Conservation (phyloP, 2,888 invertebrate species). For the Gnatocerus cornutus region DNA sequence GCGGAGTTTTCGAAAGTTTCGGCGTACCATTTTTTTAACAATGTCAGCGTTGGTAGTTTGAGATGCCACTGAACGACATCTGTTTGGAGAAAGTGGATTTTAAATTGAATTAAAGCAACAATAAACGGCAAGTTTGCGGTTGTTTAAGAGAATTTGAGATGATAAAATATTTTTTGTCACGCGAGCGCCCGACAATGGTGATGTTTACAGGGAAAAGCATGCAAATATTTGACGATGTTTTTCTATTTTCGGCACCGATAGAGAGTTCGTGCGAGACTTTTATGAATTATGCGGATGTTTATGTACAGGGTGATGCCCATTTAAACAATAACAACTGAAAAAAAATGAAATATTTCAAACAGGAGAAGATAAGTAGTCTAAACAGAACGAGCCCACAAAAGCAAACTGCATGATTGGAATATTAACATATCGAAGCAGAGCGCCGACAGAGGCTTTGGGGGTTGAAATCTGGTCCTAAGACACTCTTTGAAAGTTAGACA, state of each 20-base stretch:
- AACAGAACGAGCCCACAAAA: too few relatives aligned
- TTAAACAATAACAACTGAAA: too few relatives aligned
- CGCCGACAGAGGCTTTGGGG: too few relatives aligned
- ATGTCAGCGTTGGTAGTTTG: conserved; percentile 4
- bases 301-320: too few relatives aligned
- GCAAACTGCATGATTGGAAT: too few relatives aligned
- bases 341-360: too few relatives aligned
- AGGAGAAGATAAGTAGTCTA: too few relatives aligned
- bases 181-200: conserved; percentile 19
- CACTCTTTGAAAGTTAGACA: too few relatives aligned
- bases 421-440: too few relatives aligned
- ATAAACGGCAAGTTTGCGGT: conserved; percentile 20
- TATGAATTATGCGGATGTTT: too few relatives aligned
- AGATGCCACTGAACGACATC: conserved; percentile 8
- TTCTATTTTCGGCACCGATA: not conserved
- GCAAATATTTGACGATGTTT: conserved; percentile 26
- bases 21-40: not conserved
- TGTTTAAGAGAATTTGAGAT: conserved; percentile 29
- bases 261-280: not conserved
- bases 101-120: conserved; percentile 22
- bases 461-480: too few relatives aligned
- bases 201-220: conserved; percentile 14
- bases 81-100: conserved; percentile 14
- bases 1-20: not conserved
- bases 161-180: conserved; percentile 36